A percentile compares a stretch with the other conserved stretches of the same genome.
phyloP scores from a whole-genome alignment of 1,140 invertebrate species.

The Venustaconcha ellipsiformis region DNA sequence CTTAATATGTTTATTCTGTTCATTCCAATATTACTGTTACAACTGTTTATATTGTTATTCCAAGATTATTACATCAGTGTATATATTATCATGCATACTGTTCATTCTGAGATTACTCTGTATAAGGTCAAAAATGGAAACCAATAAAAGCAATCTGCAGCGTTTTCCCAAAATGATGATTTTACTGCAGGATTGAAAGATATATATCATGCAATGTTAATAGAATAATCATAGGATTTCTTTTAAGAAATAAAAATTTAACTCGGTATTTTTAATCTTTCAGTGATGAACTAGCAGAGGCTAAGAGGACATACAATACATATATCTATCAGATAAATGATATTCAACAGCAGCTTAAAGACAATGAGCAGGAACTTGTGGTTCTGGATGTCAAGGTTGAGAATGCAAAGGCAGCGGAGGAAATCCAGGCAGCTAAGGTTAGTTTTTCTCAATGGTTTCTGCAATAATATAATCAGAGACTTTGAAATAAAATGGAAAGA shows the following conservation, averaged over 20 bases:
- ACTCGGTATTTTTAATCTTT: conserved; percentile 6
- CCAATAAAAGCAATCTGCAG: too few relatives aligned
- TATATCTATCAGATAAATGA: conserved; percentile 62
- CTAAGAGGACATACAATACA: conserved; percentile 57
- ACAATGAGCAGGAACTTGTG: conserved; percentile 59
- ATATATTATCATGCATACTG: too few relatives aligned
- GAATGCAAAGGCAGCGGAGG: conserved; percentile 59
- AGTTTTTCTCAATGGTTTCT: neutral
- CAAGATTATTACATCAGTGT: too few relatives aligned
- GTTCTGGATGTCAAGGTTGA: conserved; percentile 60
- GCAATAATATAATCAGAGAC: neutral
- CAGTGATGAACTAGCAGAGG: conserved; percentile 60
- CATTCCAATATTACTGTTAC: too few relatives aligned
- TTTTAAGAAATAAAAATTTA: neutral
- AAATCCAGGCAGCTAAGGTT: conserved; percentile 63
- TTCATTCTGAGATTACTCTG: too few relatives aligned
- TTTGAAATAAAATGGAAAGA: too few relatives aligned
- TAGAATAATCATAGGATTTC: neutral
- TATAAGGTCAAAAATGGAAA: too few relatives aligned
- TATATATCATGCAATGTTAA: too few relatives aligned
- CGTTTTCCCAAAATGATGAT: too few relatives aligned
- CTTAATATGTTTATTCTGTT: too few relatives aligned
- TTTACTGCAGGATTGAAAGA: too few relatives aligned
- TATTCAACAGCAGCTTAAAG: conserved; percentile 51
- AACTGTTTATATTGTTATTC: too few relatives aligned